phyloP scores from a whole-genome alignment of 2,113 vertebrate genomes.

The Eurystomus gularis region DNA sequence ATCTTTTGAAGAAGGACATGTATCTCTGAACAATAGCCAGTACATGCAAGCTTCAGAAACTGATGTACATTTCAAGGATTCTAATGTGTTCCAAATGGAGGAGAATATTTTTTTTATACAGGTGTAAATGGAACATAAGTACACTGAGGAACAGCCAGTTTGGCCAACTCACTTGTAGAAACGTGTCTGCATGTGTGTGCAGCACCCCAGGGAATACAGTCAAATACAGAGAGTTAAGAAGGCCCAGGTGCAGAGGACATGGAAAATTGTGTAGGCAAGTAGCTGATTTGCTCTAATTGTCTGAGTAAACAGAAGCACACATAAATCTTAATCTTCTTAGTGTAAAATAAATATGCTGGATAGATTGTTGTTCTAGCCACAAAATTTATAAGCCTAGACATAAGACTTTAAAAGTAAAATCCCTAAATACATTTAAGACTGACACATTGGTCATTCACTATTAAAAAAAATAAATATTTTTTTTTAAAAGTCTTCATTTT shows the following conservation, averaged over 20 bases:
- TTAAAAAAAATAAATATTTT: not conserved
- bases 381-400: not conserved
- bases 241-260: fast-evolving
- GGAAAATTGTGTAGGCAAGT: not conserved
- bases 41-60: not conserved
- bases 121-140: not conserved
- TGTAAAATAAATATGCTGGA: not conserved
- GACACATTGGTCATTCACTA: not conserved
- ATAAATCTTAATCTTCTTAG: not conserved
- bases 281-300: not conserved
- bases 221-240: not conserved
- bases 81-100: not conserved
- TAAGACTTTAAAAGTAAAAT: not conserved
- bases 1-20: not conserved
- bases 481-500: not conserved
- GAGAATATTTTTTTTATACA: not conserved
- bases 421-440: not conserved
- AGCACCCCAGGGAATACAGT: not conserved
- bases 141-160: not conserved
- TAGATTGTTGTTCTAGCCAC: not conserved
- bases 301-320: not conserved
- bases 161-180: not conserved
- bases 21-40: not conserved
- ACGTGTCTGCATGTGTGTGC: fast-evolving
- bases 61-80: fast-evolving